Conservation (phyloP, 2,888 invertebrate species). For the Mactromeris polynyma region DNA sequence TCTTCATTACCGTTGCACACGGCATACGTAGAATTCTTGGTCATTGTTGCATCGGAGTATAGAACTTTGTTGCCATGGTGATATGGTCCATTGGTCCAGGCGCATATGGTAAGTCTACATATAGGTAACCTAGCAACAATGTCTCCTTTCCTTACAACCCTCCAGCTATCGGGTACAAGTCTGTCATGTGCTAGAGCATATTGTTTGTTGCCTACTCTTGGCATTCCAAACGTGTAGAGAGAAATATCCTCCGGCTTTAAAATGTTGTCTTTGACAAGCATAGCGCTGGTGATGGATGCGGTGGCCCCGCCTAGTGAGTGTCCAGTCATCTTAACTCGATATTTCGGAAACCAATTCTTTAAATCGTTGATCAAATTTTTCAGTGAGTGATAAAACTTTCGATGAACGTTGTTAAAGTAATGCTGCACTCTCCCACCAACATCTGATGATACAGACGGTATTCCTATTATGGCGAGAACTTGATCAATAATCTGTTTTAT, state of each 20-base stretch:
- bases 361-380: slow-evolving; percentile 26
- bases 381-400: slow-evolving; percentile 42
- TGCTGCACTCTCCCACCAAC: slow-evolving; percentile 59
- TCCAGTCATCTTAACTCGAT: slow-evolving; percentile 56
- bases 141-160: slow-evolving; percentile 57
- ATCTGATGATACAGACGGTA: slow-evolving; percentile 28
- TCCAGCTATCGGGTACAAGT: slow-evolving; percentile 61
- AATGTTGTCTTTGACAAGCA: slow-evolving; percentile 54
- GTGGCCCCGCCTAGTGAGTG: slow-evolving; percentile 68
- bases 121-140: slow-evolving; percentile 54
- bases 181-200: slow-evolving; percentile 52
- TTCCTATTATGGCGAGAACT: slow-evolving; percentile 32
- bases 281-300: slow-evolving; percentile 59
- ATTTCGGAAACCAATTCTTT: slow-evolving; percentile 45
- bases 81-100: slow-evolving; percentile 54
- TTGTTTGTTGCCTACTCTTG: slow-evolving; percentile 59
- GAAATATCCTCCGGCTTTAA: slow-evolving; percentile 40
- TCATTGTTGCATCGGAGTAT: slow-evolving; percentile 49
- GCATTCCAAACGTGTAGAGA: slow-evolving; percentile 69
- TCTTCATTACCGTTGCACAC: slow-evolving; percentile 59
- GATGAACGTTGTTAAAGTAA: slow-evolving; percentile 59
- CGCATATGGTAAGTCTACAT: slow-evolving; percentile 42
- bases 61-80: slow-evolving; percentile 62
- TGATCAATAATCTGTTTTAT: slow-evolving; percentile 58
- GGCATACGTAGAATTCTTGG: slow-evolving; percentile 41